Evolutionary conservation across 1,140 invertebrate genomes (phyloP).

Genomic region (Planococcus citri): DNA sequence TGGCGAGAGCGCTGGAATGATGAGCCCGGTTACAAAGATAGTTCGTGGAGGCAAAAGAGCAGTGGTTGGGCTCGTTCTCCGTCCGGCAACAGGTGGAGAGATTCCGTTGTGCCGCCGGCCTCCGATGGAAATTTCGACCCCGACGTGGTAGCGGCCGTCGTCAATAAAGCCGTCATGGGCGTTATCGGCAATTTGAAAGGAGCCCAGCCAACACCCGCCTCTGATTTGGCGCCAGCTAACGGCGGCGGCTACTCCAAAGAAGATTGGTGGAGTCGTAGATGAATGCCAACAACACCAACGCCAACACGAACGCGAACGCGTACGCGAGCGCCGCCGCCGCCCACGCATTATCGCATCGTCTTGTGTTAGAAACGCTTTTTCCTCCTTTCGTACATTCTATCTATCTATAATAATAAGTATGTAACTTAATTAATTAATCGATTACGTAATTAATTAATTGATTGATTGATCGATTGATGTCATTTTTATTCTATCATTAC

Average conservation of each 20-base stretch:
- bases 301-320: no score
- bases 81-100: slow-evolving; percentile 11
- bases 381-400: no score
- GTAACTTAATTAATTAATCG: no score
- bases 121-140: slow-evolving; percentile 22
- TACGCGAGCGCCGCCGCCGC: no score
- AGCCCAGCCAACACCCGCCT: slow-evolving; percentile 2
- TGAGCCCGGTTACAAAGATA: slow-evolving; percentile 13
- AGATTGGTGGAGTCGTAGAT: slow-evolving; percentile 25
- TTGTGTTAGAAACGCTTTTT: no score
- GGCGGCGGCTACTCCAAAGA: slow-evolving; percentile 17
- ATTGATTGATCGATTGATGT: no score
- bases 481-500: no score
- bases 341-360: no score
- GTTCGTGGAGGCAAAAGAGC: slow-evolving; percentile 11
- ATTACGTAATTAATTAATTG: no score
- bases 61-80: slow-evolving; percentile 15
- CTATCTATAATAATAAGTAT: no score
- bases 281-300: no score
- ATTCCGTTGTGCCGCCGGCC: not conserved
- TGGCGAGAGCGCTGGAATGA: slow-evolving; percentile 13
- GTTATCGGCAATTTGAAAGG: slow-evolving; percentile 25
- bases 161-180: slow-evolving; percentile 26
- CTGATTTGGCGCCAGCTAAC: not conserved
- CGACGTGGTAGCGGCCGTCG: slow-evolving; percentile 24